A percentile compares a stretch with the other conserved stretches of the same genome.
phyloP scores from a whole-genome alignment of 1,140 invertebrate genomes.

The Brachionus rotundiformis region DNA sequence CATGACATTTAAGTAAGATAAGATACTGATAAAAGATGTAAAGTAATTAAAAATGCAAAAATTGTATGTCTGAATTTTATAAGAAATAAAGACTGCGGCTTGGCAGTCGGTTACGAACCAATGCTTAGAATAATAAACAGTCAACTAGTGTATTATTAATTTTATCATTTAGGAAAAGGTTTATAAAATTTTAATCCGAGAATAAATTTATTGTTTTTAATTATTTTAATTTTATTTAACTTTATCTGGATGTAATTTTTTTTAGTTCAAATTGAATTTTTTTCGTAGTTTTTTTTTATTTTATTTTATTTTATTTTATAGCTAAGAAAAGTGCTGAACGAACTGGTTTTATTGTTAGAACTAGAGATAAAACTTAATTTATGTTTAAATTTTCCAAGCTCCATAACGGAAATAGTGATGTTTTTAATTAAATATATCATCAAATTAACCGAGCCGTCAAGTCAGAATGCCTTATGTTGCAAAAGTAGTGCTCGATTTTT shows the following conservation, averaged over 20 bases:
- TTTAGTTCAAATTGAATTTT: slow-evolving; percentile 11
- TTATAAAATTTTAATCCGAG: not conserved
- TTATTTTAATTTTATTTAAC: slow-evolving; percentile 46
- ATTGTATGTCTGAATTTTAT: not conserved
- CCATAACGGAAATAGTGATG: slow-evolving; percentile 27
- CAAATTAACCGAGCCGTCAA: slow-evolving; percentile 25
- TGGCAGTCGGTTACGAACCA: not conserved
- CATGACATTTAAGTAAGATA: not conserved
- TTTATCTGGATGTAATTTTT: slow-evolving; percentile 48
- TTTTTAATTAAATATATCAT: slow-evolving; percentile 26
- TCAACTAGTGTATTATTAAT: not conserved
- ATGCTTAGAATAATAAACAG: not conserved
- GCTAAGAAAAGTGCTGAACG: slow-evolving; percentile 29
- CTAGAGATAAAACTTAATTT: slow-evolving; percentile 20
- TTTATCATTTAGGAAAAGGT: not conserved
- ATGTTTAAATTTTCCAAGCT: slow-evolving; percentile 4
- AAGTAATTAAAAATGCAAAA: not conserved
- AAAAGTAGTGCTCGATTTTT: not conserved
- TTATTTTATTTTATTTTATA: not conserved
- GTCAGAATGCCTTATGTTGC: slow-evolving; percentile 9
- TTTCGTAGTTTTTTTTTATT: not conserved
- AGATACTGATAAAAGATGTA: slow-evolving; percentile 7
- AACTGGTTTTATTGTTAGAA: not conserved
- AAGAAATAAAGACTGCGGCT: not conserved
- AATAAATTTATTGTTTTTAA: slow-evolving; percentile 44